phyloP scores from a whole-genome alignment of 2,888 invertebrate genomes.

The Linnaemya vulpina region DNA sequence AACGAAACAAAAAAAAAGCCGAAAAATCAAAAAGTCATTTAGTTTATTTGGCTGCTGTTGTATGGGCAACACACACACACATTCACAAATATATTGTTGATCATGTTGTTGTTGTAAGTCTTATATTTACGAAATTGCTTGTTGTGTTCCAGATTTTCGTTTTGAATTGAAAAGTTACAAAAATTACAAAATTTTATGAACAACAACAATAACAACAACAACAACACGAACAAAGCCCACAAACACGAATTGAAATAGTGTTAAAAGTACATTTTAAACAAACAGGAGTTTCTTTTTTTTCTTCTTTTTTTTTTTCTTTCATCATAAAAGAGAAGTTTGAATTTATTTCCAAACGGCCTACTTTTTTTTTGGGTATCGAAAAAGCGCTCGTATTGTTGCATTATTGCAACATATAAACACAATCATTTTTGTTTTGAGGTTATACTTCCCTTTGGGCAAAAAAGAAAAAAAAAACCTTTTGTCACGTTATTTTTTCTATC shows the following conservation, averaged over 20 bases:
- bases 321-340: constrained; percentile 8
- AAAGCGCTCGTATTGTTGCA: not conserved
- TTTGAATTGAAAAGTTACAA: constrained; percentile 56
- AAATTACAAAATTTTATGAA: constrained; percentile 40
- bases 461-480: constrained; percentile 4
- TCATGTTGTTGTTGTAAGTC: constrained; percentile 21
- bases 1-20: not conserved
- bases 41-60: constrained; percentile 25
- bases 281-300: constrained; percentile 23
- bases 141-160: constrained; percentile 67
- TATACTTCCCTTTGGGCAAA: constrained; percentile 1
- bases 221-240: not conserved
- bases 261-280: constrained; percentile 29
- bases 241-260: not conserved
- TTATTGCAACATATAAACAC: constrained; percentile 42
- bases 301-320: not conserved
- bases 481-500: constrained; percentile 48
- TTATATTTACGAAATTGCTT: constrained; percentile 42
- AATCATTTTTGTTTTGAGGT: not conserved
- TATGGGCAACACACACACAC: constrained; percentile 12
- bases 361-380: constrained; percentile 14
- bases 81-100: constrained; percentile 8
- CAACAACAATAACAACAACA: constrained; percentile 16
- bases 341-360: constrained; percentile 48
- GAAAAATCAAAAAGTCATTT: constrained; percentile 46